Conservation (phyloP, 2,113 vertebrate genomes). For the Tragelaphus strepsiceros region DNA sequence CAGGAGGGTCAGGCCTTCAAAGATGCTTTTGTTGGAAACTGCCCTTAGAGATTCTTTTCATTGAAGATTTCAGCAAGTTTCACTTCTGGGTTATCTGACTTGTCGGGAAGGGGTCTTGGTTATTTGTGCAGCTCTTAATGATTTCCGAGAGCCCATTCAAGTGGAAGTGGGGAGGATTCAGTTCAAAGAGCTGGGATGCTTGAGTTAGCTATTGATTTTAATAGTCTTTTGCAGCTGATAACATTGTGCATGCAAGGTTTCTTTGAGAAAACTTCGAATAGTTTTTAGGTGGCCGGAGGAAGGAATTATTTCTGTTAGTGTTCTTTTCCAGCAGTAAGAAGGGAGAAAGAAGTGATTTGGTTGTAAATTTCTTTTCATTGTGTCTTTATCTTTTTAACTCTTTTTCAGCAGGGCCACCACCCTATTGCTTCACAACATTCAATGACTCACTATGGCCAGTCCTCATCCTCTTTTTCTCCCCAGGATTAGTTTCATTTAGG, state of each 20-base stretch:
- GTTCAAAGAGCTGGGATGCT: background rate
- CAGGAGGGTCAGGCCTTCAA: background rate
- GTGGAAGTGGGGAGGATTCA: background rate
- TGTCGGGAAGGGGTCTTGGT: background rate
- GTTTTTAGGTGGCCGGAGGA: background rate
- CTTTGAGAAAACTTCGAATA: background rate
- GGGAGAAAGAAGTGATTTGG: background rate
- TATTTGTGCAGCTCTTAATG: background rate
- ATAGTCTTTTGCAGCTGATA: background rate
- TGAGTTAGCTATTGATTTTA: background rate
- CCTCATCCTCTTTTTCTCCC: background rate
- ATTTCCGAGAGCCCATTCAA: slow-evolving; percentile 11
- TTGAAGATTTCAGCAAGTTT: background rate
- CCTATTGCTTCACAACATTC: background rate
- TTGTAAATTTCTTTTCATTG: background rate
- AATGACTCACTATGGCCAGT: background rate
- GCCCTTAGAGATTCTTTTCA: background rate
- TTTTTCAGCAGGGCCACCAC: background rate
- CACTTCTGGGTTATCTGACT: background rate
- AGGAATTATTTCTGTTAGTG: background rate
- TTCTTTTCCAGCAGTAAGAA: background rate
- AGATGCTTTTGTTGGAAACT: background rate
- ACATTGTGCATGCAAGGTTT: background rate
- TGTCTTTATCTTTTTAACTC: background rate
- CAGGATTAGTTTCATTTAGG: background rate